Percentiles rank a stretch among this genome's conserved stretches.
phyloP scores from a whole-genome alignment of 35 echinoderm and acorn worm genomes.

The Lytechinus variegatus region DNA sequence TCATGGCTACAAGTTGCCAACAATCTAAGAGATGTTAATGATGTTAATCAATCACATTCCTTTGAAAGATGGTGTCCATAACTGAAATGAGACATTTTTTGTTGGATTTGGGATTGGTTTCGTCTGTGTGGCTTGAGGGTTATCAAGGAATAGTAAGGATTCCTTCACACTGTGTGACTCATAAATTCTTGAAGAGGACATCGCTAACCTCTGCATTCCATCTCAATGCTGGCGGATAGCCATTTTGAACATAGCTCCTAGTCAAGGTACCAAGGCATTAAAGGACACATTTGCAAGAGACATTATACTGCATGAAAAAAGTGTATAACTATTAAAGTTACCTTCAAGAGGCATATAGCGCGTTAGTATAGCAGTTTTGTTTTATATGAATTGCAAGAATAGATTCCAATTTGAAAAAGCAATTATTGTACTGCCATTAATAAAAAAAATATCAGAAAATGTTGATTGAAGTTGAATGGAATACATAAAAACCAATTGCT shows the following conservation, averaged over 20 bases:
- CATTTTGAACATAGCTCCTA: conserved; percentile 5
- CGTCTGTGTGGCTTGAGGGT: not conserved
- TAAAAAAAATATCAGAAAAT: too few relatives aligned
- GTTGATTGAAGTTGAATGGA: too few relatives aligned
- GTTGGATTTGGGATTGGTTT: not conserved
- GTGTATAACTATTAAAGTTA: not conserved
- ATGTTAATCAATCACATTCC: too few relatives aligned
- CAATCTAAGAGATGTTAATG: too few relatives aligned
- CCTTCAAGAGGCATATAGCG: not conserved
- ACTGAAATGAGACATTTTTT: too few relatives aligned
- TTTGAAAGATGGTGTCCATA: too few relatives aligned
- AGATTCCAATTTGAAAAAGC: not conserved
- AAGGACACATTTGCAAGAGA: not conserved
- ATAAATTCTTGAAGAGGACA: conserved; percentile 13
- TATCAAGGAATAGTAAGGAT: not conserved
- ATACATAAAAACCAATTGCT: too few relatives aligned
- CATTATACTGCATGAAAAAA: not conserved
- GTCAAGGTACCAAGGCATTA: not conserved
- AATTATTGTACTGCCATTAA: too few relatives aligned
- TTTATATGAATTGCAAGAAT: not conserved
- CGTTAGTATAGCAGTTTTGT: not conserved
- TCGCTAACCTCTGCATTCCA: not conserved
- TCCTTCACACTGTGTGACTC: not conserved
- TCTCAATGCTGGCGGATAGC: not conserved
- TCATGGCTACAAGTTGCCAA: too few relatives aligned